phyloP scores from a whole-genome alignment of 2,888 invertebrate genomes.

The Laothoe populi region DNA sequence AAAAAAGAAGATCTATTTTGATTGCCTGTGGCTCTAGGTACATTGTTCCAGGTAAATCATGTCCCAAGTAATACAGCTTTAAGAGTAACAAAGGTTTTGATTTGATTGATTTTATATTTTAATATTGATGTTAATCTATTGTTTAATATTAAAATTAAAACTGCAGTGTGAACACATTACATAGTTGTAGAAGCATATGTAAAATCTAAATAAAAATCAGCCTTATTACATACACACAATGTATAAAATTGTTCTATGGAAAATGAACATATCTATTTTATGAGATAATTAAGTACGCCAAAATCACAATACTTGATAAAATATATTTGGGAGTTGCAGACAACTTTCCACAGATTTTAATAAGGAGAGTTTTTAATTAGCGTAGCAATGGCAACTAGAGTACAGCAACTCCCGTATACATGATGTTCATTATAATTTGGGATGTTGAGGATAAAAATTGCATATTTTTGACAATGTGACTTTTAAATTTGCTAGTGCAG shows the following conservation, averaged over 20 bases:
- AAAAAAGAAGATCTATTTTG: too few species aligned
- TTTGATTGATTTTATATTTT: too few species aligned
- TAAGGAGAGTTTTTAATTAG: constrained; percentile 14
- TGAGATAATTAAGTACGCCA: constrained; percentile 19
- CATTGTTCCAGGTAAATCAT: too few species aligned
- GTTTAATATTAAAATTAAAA: not conserved
- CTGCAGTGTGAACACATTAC: not conserved
- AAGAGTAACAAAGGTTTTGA: too few species aligned
- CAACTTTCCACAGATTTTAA: not conserved
- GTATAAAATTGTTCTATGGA: constrained; percentile 8
- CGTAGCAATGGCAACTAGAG: not conserved
- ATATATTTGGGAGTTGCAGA: constrained; percentile 10
- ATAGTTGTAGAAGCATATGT: constrained; percentile 1
- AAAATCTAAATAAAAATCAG: constrained; percentile 21
- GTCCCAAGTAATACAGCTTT: too few species aligned
- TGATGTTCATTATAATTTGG: constrained; percentile 4
- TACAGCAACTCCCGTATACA: not conserved
- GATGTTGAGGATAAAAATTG: constrained; percentile 9
- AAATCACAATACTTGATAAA: constrained; percentile 13
- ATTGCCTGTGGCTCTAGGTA: too few species aligned
- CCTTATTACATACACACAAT: constrained; percentile 12
- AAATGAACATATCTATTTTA: not conserved
- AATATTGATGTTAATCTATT: constrained; percentile 7
- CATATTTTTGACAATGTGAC: not conserved
- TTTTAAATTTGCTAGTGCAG: not conserved